phyloP scores from a whole-genome alignment of 2,113 vertebrate species.

The Antigone vipio region DNA sequence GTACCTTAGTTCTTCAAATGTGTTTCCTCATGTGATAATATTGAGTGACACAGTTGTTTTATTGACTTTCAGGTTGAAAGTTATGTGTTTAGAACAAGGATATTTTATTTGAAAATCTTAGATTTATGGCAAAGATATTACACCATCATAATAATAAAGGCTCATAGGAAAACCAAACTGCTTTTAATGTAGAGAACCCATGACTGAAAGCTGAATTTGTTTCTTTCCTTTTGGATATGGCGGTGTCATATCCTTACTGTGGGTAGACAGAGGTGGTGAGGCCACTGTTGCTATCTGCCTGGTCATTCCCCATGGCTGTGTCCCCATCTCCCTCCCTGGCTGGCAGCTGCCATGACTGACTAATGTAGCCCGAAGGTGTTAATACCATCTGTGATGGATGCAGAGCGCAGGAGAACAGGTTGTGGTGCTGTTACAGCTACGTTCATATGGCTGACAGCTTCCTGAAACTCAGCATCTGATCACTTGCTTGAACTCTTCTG shows the following conservation, averaged over 20 bases:
- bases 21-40: background rate
- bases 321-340: background rate
- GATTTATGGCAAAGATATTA: background rate
- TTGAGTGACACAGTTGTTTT: background rate
- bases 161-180: background rate
- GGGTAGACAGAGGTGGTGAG: background rate
- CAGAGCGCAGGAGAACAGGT: background rate
- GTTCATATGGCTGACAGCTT: background rate
- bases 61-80: background rate
- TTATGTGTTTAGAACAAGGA: background rate
- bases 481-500: background rate
- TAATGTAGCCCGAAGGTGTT: background rate
- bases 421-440: background rate
- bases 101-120: background rate
- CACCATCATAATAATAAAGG: background rate
- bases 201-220: background rate
- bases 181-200: background rate
- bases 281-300: background rate
- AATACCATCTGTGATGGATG: background rate
- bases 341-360: background rate
- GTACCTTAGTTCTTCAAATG: background rate
- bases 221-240: background rate
- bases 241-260: background rate
- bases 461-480: background rate
- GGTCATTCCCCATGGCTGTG: rapidly evolving